Base-by-base conservation (phyloP, 2,797 vertebrate species). In the Florisuga fusca region DNA sequence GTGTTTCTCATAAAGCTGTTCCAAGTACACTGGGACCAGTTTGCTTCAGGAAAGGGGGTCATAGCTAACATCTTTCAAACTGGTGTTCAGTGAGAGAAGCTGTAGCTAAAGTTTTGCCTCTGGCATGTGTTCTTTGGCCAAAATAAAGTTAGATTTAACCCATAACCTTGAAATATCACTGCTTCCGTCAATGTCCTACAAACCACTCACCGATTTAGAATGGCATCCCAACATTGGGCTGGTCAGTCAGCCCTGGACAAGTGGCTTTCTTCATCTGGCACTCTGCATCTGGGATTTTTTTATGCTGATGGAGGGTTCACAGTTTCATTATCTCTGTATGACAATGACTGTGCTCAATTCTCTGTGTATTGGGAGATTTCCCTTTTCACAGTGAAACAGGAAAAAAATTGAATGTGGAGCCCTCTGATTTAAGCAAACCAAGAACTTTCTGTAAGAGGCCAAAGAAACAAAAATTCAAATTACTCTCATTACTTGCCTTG, bases 381-480 rank as follows among this genome's bases (percentile, higher is more conserved):
- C 9, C 26, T 16, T 81, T 78, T 29, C 20, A 50, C 8, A 20
- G 26, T 31, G 33, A 53, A 72, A 45, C 6, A 33, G 29, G 1
- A 2, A 9, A 38, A 22, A 31, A 33, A n/a, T 22, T 7, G 5
- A 36, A 31, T 5, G 3, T 4, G 2, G 29, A 71, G 7, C 19
- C 26, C 19, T 58, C 3, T 2, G 22, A 31, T 63, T 69, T 64
- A 69, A 78, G 23, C 8, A 43, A 82, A 58, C 4, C 3, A 5
- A 66, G 20, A 58, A 41, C 20, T 82, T 71, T 15, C 9, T 41
- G 5, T 12, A 22, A 73, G 20, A 66, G 4, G 76, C 22, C 21
- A 21, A 0, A 3, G 43, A 36, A 59, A 34, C 63, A 68, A 20
- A 80, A 87, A 46, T 55, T 12, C 27, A 45, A 33, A 29, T 55